Percentiles rank a stretch among this genome's conserved stretches.
These are phyloP conservation scores for Pseudococcus jackbeardsleyi DNA, from an alignment of 2,888 invertebrate genomes.

Conservation along the genomic window DNA sequence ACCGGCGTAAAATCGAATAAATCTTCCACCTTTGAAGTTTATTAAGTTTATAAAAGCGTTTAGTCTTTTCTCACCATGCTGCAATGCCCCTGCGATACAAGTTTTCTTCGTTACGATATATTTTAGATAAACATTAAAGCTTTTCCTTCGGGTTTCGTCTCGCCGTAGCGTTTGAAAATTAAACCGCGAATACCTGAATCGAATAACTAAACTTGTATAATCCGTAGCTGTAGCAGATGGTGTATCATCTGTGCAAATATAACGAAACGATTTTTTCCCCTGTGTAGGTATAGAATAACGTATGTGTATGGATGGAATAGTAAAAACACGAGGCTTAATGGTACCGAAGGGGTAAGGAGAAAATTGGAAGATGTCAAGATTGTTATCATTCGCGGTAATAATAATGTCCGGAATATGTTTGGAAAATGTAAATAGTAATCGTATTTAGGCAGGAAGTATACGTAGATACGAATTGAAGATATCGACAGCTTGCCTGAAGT, in stretches of 20 bases:
- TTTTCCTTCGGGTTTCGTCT: neutral
- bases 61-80: neutral
- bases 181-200: neutral
- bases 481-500: no score
- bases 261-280: neutral
- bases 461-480: no score
- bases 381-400: no score
- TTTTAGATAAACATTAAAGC: neutral
- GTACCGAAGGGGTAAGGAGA: no score
- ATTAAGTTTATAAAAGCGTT: neutral
- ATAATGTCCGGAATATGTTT: no score
- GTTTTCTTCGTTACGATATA: neutral
- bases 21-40: neutral
- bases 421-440: no score
- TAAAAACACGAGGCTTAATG: no score
- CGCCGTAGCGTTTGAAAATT: neutral
- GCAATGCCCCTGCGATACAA: neutral
- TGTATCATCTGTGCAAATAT: slow-evolving; percentile 13
- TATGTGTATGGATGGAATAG: neutral
- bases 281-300: neutral
- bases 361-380: no score
- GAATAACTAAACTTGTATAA: neutral
- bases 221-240: neutral
- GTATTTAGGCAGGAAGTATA: no score
- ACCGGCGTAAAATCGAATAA: neutral